A percentile compares a stretch with the other conserved stretches of the same genome.
phyloP scores from a whole-genome alignment of 2,888 invertebrate species.

The Peribatodes rhomboidaria region DNA sequence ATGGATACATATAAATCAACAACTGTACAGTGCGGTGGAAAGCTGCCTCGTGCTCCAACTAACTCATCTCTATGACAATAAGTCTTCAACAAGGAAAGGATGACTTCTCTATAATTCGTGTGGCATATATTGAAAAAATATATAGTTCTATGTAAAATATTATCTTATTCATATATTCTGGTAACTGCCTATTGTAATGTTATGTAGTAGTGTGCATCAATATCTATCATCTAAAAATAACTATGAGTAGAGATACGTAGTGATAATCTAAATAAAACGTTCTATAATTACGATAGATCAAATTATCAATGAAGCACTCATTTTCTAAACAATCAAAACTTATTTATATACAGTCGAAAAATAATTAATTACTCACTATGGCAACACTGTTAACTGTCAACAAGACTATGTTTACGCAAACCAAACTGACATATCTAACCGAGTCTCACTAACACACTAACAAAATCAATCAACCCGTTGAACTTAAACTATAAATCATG shows the following conservation, averaged over 20 bases:
- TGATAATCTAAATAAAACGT: conserved; percentile 61
- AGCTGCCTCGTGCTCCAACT: conserved; percentile 45
- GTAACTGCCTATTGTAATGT: conserved; percentile 79
- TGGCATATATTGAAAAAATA: conserved; percentile 75
- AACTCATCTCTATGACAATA: conserved; percentile 19
- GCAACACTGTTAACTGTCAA: conserved; percentile 85
- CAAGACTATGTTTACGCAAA: conserved; percentile 78
- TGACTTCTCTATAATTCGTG: conserved; percentile 38
- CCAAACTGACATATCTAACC: conserved; percentile 71
- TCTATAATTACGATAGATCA: conserved; percentile 55
- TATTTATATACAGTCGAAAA: conserved; percentile 82
- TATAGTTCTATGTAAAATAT: conserved; percentile 57
- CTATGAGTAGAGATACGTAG: conserved; percentile 56
- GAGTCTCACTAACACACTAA: conserved; percentile 78
- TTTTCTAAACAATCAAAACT: conserved; percentile 79
- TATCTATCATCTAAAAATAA: conserved; percentile 65
- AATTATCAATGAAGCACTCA: conserved; percentile 74
- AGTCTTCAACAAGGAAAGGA: conserved; percentile 18
- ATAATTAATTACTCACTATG: conserved; percentile 83
- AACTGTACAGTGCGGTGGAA: conserved; percentile 62
- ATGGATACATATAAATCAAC: conserved; percentile 63
- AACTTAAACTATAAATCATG: conserved; percentile 59
- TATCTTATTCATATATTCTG: conserved; percentile 72
- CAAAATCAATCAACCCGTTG: conserved; percentile 64
- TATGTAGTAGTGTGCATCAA: conserved; percentile 69